Base-by-base conservation (phyloP, 2,797 vertebrate species). In the Gobio occitaniae region DNA sequence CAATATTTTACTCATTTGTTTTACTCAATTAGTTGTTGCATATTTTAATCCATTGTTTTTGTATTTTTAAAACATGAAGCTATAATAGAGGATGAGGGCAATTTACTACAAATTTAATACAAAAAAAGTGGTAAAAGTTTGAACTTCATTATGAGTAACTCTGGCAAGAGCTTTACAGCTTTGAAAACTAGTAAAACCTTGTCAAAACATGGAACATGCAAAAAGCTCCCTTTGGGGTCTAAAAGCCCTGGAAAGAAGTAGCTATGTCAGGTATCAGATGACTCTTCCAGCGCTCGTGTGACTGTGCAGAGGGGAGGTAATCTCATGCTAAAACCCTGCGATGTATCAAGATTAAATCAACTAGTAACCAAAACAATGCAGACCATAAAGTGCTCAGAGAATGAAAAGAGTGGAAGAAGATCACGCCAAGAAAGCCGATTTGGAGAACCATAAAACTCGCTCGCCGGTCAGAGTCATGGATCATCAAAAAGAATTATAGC, bases 401-500 rank as follows among this genome's bases (percentile, higher is more conserved):
- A 80, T 8, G 16, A 41, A 25, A 5, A 70, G 29, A 61, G 17
- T 36, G 63, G 52, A 75, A 52, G 7, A n/a, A 16, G 56, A 72
- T 56, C 65, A 36, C 61, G 52, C 65, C 74, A 59, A 70, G 52
- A 61, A 70, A 71, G 75, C 75, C 71, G 75, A 61, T 61, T 48
- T 61, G 68, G 38, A 84, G 29, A 74, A 63, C 41, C 80, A 54
- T 66, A 79, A 85, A 84, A 80, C 29, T 38, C n/a, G 38, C 29
- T 63, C 5, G 29, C 74, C 32, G 63, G 36, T 19, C 65, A 59
- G 54, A 63, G 25, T 70, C 74, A 47, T 29, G 41, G 77, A 63
- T 85, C 77, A 85, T 85, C 84, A 74, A 80, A 80, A 80, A 50
- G 44, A 80, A 61, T 79, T 80, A 80, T 29, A 41, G 68, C 68